phyloP scores from a whole-genome alignment of 2,797 vertebrate species.

The Aphelocoma californica region DNA sequence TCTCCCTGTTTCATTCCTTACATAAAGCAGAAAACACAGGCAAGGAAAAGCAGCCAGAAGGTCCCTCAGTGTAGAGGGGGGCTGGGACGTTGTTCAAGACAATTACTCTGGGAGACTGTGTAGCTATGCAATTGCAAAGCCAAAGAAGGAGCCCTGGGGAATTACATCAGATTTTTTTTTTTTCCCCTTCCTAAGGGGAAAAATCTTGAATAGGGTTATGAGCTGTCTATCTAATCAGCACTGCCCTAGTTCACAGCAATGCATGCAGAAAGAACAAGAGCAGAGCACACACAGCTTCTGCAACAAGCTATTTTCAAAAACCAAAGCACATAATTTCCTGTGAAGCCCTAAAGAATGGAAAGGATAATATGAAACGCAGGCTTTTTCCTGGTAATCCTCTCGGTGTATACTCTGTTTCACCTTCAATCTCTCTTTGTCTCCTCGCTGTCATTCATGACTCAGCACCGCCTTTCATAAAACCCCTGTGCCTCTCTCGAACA shows the following conservation, averaged over 20 bases:
- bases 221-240: conserved; percentile 23
- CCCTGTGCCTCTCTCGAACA: neutral
- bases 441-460: conserved; percentile 44
- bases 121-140: conserved; percentile 31
- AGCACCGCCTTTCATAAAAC: neutral
- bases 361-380: neutral
- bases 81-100: conserved; percentile 11
- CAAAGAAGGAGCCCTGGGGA: conserved; percentile 16
- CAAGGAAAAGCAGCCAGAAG: conserved; percentile 31
- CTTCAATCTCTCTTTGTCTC: conserved; percentile 39
- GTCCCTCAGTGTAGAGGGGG: neutral
- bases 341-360: neutral
- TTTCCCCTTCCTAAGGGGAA: neutral
- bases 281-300: neutral
- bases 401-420: conserved; percentile 1
- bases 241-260: neutral
- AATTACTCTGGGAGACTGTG: conserved; percentile 26
- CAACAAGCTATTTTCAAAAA: neutral
- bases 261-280: neutral
- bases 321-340: neutral
- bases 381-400: neutral
- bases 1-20: neutral
- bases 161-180: conserved; percentile 37
- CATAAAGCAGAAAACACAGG: conserved; percentile 13
- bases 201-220: neutral